phyloP scores from a whole-genome alignment of 2,113 vertebrate genomes.

The Aspidoscelis tigris region DNA sequence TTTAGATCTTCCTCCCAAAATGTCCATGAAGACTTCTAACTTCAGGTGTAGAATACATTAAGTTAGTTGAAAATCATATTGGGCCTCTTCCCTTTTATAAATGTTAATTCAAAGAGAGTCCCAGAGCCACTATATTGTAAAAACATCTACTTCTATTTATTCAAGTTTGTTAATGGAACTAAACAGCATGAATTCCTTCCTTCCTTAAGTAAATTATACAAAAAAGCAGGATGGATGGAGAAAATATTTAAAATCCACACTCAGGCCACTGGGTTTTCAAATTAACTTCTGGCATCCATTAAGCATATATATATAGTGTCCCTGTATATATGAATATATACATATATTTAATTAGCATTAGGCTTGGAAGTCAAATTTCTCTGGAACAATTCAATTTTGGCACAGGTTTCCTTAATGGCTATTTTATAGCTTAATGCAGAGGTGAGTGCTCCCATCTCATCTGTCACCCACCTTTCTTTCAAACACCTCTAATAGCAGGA shows the following conservation, averaged over 20 bases:
- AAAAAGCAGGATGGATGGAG: conserved; percentile 35
- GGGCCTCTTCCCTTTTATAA: no score
- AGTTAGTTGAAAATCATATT: no score
- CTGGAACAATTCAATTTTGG: conserved; percentile 62
- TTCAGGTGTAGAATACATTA: no score
- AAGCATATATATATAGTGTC: conserved; percentile 40
- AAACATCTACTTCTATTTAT: conserved; percentile 38
- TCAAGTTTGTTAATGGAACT: conserved; percentile 42
- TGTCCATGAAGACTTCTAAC: no score
- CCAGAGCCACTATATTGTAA: conserved; percentile 17
- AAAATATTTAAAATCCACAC: conserved; percentile 64
- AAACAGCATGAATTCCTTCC: conserved; percentile 35
- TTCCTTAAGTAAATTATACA: conserved; percentile 24
- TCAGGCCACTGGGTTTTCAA: conserved; percentile 51
- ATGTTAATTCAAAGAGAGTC: background rate
- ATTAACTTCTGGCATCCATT: conserved; percentile 67
- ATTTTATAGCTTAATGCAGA: conserved; percentile 60
- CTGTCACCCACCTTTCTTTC: conserved; percentile 51
- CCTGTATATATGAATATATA: no score
- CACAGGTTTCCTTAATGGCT: conserved; percentile 60
- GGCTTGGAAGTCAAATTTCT: conserved; percentile 63
- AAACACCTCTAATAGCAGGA: conserved; percentile 41
- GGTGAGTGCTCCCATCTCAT: conserved; percentile 43
- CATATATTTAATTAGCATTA: conserved; percentile 58
- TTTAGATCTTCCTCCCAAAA: no score